Percentiles rank a stretch among this genome's conserved stretches.
Conservation (phyloP, 1,140 invertebrate genomes). For the Panulirus ornatus region DNA sequence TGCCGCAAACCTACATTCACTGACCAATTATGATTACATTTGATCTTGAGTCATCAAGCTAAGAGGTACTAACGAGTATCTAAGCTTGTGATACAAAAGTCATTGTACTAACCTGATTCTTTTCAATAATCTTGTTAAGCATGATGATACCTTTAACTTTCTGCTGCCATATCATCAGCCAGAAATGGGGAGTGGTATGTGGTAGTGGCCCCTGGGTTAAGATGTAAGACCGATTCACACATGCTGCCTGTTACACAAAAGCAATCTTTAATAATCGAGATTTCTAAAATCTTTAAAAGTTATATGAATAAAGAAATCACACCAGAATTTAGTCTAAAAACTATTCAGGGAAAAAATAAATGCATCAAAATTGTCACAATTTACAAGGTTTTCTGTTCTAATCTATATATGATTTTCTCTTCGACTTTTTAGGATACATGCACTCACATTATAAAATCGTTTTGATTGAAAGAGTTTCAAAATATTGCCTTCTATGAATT, state of each 20-base stretch:
- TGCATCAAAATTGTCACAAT: too few species aligned
- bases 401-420: too few species aligned
- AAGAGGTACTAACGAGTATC: too few species aligned
- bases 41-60: too few species aligned
- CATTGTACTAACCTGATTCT: constrained; percentile 85
- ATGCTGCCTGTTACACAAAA: constrained; percentile 81
- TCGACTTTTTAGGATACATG: too few species aligned
- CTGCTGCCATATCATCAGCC: constrained; percentile 99
- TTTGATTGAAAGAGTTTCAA: background rate
- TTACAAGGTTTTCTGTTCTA: too few species aligned
- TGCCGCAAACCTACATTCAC: too few species aligned
- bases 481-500: background rate
- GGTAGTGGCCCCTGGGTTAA: constrained; percentile 94
- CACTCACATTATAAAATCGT: background rate
- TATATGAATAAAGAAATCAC: too few species aligned
- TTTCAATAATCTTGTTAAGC: constrained; percentile 97
- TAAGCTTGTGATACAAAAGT: too few species aligned
- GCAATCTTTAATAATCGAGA: background rate
- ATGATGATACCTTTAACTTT: constrained; percentile 93
- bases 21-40: too few species aligned
- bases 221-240: constrained; percentile 93
- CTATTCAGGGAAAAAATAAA: background rate
- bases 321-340: background rate
- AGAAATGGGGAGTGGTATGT: constrained; percentile 94
- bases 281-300: background rate